Conservation (phyloP, 2,113 vertebrate genomes). For the Centropristis striata region DNA sequence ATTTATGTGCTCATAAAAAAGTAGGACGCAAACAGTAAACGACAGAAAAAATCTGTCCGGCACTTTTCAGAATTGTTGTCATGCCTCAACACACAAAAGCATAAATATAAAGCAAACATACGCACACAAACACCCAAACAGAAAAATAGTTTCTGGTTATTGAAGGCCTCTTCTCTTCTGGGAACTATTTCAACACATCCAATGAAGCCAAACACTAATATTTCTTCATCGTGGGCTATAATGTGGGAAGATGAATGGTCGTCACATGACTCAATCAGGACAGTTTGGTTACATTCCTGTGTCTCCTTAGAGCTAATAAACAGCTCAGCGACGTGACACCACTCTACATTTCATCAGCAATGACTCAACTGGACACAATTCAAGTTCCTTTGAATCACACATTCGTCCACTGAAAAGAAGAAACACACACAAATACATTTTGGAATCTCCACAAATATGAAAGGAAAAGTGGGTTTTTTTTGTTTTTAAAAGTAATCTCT, state of each 20-base stretch:
- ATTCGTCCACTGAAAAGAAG: neutral
- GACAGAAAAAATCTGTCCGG: neutral
- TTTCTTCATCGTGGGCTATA: slow-evolving; percentile 32
- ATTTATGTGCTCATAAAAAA: slow-evolving; percentile 3
- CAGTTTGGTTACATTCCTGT: slow-evolving; percentile 52
- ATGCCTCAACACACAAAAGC: neutral
- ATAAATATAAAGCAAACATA: slow-evolving; percentile 4
- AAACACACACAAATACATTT: neutral
- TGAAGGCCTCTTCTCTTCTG: slow-evolving; percentile 10
- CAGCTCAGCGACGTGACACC: slow-evolving; percentile 8
- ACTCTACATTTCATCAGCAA: slow-evolving; percentile 23
- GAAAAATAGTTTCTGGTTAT: neutral
- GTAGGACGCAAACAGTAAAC: neutral
- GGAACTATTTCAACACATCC: slow-evolving; percentile 44
- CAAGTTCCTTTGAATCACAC: neutral
- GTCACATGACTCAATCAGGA: slow-evolving; percentile 35
- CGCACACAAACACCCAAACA: neutral
- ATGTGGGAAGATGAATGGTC: slow-evolving; percentile 31
- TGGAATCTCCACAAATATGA: neutral
- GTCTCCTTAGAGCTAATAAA: slow-evolving; percentile 51
- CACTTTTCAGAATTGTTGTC: neutral
- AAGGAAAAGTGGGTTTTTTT: neutral
- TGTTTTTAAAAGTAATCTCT: slow-evolving; percentile 9
- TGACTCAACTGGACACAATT: slow-evolving; percentile 25
- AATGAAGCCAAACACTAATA: slow-evolving; percentile 35